A percentile compares a stretch with the other conserved stretches of the same genome.
Evolutionary conservation across 2,797 vertebrate genomes (phyloP).

Genomic region (Squalus acanthias): DNA sequence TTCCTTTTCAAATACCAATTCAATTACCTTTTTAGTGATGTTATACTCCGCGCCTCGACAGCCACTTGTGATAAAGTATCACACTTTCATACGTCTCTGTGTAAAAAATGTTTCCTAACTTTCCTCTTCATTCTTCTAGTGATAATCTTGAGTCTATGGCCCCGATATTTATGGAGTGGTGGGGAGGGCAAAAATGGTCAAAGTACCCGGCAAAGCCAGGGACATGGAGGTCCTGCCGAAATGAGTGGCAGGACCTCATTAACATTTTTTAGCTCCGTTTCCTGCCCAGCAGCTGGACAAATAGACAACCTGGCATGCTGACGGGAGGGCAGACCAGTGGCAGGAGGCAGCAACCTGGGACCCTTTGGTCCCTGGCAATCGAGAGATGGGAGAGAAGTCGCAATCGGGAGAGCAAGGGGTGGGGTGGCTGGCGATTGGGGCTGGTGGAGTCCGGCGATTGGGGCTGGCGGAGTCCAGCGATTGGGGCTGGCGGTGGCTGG

Average conservation of each 20-base stretch:
- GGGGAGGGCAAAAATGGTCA: background rate
- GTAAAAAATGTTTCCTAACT: background rate
- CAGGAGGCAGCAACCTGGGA: background rate
- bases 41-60: background rate
- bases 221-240: background rate
- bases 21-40: background rate
- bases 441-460: too few relatives aligned
- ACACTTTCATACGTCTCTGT: background rate
- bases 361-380: too few relatives aligned
- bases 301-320: background rate
- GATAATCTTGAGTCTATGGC: background rate
- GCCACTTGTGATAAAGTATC: background rate
- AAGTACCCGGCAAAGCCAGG: background rate
- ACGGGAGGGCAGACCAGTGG: background rate
- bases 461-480: too few relatives aligned
- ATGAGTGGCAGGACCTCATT: background rate
- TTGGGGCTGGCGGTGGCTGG: background rate
- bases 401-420: background rate
- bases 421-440: background rate
- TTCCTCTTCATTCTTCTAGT: background rate
- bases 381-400: background rate
- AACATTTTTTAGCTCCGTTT: background rate
- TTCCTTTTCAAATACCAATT: background rate
- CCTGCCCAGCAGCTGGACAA: background rate
- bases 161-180: background rate